These are phyloP conservation scores for Ditylenchus weischeri DNA, from an alignment of 2,888 invertebrate species.

Conservation along the genomic window DNA sequence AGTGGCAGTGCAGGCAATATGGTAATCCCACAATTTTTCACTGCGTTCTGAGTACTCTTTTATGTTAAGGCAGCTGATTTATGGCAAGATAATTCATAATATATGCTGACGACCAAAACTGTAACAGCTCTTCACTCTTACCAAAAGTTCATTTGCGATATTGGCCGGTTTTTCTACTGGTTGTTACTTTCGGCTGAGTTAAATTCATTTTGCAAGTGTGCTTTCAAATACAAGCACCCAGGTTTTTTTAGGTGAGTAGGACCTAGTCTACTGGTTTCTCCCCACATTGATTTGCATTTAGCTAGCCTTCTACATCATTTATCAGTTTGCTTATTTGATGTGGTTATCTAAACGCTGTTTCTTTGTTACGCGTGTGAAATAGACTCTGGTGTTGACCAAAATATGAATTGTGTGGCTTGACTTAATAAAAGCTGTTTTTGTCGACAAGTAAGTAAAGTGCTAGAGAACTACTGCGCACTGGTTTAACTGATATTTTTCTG, in stretches of 20 bases:
- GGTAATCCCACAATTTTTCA: background rate
- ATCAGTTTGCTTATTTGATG: background rate
- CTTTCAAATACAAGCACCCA: background rate
- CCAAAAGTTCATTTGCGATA: background rate
- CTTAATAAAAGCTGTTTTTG: too few relatives aligned
- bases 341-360: background rate
- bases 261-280: slow-evolving; percentile 4
- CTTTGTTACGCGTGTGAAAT: too few relatives aligned
- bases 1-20: background rate
- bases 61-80: slow-evolving; percentile 5
- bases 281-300: background rate
- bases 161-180: background rate
- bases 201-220: background rate
- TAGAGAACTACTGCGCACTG: too few relatives aligned
- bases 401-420: too few relatives aligned
- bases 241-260: background rate
- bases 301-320: background rate
- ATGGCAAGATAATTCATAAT: slow-evolving; percentile 10
- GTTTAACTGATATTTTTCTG: too few relatives aligned
- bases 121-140: slow-evolving; percentile 2
- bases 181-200: background rate
- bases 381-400: too few relatives aligned
- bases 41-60: too few relatives aligned
- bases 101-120: slow-evolving; percentile 6
- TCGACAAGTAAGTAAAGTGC: too few relatives aligned